Evolutionary conservation across 2,113 vertebrate species (phyloP).

Genomic region (Gambusia holbrooki): DNA sequence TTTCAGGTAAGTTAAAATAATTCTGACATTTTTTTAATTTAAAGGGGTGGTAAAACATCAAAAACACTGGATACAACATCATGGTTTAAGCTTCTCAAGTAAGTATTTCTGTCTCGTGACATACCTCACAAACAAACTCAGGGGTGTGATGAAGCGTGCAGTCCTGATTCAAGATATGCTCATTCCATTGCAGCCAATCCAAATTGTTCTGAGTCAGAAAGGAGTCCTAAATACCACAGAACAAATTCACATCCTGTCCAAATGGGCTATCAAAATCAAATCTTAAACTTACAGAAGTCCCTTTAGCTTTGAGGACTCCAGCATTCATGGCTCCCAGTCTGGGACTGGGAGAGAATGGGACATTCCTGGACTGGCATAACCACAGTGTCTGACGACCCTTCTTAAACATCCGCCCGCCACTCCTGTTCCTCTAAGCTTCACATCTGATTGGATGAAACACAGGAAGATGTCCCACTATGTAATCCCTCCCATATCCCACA

Average conservation of each 20-base stretch:
- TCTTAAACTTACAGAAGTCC: constrained; percentile 24
- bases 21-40: too few species aligned
- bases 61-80: not conserved
- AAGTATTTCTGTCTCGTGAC: constrained; percentile 27
- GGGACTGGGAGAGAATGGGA: constrained; percentile 24
- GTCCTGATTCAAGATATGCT: constrained; percentile 37
- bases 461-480: constrained; percentile 58
- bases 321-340: constrained; percentile 41
- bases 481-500: constrained; percentile 47
- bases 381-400: constrained; percentile 61
- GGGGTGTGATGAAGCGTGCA: not conserved
- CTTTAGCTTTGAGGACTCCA: constrained; percentile 46
- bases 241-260: constrained; percentile 18
- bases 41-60: not conserved
- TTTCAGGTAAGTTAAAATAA: not conserved
- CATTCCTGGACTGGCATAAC: constrained; percentile 44
- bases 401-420: constrained; percentile 13
- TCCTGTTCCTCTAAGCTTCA: constrained; percentile 32
- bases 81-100: not conserved
- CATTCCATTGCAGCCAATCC: constrained; percentile 45
- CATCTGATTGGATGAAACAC: constrained; percentile 66
- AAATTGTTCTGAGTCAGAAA: constrained; percentile 1
- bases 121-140: constrained; percentile 58
- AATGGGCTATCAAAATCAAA: constrained; percentile 14
- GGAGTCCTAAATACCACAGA: constrained; percentile 5